Evolutionary conservation across 2,113 vertebrate species (phyloP).

Genomic region (Gymnorhina tibicen): DNA sequence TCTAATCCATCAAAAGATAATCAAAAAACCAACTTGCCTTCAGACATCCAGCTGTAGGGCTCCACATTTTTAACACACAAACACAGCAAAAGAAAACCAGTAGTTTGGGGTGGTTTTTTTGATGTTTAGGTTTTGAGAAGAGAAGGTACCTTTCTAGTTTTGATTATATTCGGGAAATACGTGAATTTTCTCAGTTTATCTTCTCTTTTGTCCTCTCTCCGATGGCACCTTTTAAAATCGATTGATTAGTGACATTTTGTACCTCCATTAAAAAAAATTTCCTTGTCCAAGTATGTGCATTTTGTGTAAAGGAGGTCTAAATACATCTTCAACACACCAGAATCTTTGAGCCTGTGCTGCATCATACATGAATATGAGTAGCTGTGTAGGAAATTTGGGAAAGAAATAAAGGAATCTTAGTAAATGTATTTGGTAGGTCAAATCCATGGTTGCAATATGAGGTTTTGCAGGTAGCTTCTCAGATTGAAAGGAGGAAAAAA

Average conservation of each 20-base stretch:
- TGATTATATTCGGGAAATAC: fast-evolving
- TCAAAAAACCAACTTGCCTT: not conserved
- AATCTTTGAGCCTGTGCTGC: not conserved
- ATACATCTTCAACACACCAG: not conserved
- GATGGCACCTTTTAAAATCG: not conserved
- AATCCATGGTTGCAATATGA: not conserved
- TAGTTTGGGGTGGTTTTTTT: fast-evolving
- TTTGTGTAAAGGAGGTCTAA: not conserved
- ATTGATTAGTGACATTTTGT: not conserved
- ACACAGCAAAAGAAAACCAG: not conserved
- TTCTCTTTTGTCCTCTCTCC: not conserved
- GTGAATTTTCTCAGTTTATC: not conserved
- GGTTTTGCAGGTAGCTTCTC: not conserved
- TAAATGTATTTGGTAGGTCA: not conserved
- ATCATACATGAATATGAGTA: not conserved
- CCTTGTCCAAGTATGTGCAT: not conserved
- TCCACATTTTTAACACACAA: not conserved
- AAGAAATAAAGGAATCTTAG: not conserved
- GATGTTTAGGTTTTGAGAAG: not conserved
- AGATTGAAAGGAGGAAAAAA: not conserved
- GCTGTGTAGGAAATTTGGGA: not conserved
- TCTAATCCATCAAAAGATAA: not conserved
- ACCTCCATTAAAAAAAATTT: not conserved
- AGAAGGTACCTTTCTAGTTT: not conserved
- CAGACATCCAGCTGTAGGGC: not conserved